Evolutionary conservation across 2,888 invertebrate genomes (phyloP).

Genomic region (Pinctada fucata): DNA sequence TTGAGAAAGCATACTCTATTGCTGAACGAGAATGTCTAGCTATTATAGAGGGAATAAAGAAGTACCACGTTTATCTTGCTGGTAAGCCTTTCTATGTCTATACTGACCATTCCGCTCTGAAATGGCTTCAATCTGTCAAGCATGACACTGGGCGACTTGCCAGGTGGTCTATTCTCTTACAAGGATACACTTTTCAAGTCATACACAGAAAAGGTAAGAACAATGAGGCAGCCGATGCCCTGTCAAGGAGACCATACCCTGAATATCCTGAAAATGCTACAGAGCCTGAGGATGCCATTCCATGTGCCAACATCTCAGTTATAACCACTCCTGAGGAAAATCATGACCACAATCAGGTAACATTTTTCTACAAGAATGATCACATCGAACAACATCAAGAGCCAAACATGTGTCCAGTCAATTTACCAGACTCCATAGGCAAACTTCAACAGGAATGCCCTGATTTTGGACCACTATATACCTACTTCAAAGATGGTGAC

Average conservation of each 20-base stretch:
- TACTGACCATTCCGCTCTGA: constrained; percentile 23
- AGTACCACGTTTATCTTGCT: constrained; percentile 18
- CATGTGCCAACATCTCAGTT: neutral
- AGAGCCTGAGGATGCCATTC: constrained; percentile 6
- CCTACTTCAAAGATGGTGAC: neutral
- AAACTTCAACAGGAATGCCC: constrained; percentile 1
- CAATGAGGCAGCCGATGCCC: too few relatives aligned
- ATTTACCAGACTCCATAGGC: too few relatives aligned
- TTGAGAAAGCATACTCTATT: constrained; percentile 1
- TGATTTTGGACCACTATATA: neutral
- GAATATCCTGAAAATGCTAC: neutral
- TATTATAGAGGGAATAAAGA: constrained; percentile 13
- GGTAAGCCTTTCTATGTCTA: constrained; percentile 11
- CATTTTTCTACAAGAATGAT: constrained; percentile 12
- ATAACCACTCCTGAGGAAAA: neutral
- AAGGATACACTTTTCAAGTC: constrained; percentile 8
- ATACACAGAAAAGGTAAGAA: constrained; percentile 3
- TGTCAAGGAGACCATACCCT: constrained; percentile 1
- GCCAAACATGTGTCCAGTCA: too few relatives aligned
- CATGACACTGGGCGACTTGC: too few relatives aligned
- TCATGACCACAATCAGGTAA: constrained; percentile 9
- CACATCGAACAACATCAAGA: too few relatives aligned
- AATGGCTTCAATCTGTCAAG: too few relatives aligned
- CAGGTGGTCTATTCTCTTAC: constrained; percentile 15
- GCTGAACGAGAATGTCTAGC: constrained; percentile 17